Evolutionary conservation across 2,113 vertebrate species (phyloP).

Genomic region (Oryzias woworae): DNA sequence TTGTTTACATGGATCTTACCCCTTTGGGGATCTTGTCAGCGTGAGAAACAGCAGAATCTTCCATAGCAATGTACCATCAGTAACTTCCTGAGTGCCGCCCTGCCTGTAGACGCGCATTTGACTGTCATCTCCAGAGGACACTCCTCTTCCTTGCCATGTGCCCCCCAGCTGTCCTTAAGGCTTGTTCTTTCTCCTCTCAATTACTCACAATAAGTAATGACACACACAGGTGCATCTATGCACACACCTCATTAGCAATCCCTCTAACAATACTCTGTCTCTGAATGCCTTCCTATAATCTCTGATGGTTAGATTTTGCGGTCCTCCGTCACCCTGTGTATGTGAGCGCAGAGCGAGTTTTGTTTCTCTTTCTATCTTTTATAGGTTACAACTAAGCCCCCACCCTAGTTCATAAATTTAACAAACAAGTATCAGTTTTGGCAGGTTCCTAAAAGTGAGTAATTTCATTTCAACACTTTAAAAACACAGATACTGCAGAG

Average conservation of each 20-base stretch:
- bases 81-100: slow-evolving; percentile 24
- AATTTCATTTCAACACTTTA: too few species aligned
- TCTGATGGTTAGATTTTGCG: slow-evolving; percentile 50
- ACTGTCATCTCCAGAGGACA: slow-evolving; percentile 65
- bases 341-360: slow-evolving; percentile 3
- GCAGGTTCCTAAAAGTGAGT: too few species aligned
- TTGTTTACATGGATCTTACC: neutral
- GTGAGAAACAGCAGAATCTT: neutral
- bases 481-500: too few species aligned
- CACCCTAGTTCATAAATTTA: neutral
- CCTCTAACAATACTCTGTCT: slow-evolving; percentile 46
- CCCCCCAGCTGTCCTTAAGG: slow-evolving; percentile 62
- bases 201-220: slow-evolving; percentile 52
- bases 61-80: neutral
- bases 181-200: slow-evolving; percentile 42
- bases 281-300: slow-evolving; percentile 44
- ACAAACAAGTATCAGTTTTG: too few species aligned
- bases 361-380: neutral
- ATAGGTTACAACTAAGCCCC: neutral
- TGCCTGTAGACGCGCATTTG: slow-evolving; percentile 5
- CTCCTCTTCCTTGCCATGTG: slow-evolving; percentile 57
- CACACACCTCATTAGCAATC: slow-evolving; percentile 59
- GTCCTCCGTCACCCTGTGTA: slow-evolving; percentile 1
- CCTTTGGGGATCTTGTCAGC: slow-evolving; percentile 16
- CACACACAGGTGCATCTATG: slow-evolving; percentile 32